Conservation (phyloP, 2,888 invertebrate genomes). For the Drosophila cognata region DNA sequence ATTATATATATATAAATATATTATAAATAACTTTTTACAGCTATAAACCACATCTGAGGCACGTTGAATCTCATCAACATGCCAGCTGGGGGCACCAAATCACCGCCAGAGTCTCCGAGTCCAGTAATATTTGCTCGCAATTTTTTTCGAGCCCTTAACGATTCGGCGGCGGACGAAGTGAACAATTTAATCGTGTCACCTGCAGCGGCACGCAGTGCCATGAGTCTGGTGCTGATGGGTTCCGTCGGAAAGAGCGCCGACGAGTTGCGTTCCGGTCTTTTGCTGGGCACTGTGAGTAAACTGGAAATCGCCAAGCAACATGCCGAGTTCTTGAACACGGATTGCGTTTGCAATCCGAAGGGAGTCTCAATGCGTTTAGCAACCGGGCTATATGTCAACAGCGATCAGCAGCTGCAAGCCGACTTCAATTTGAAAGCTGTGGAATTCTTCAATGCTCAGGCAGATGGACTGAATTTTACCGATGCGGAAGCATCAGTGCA, state of each 20-base stretch:
- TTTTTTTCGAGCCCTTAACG: constrained; percentile 55
- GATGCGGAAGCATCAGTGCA: constrained; percentile 85
- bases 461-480: constrained; percentile 88
- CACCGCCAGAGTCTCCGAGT: constrained; percentile 32
- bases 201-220: constrained; percentile 87
- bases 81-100: constrained; percentile 43
- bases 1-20: neutral
- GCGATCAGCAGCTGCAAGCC: constrained; percentile 86
- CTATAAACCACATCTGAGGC: neutral
- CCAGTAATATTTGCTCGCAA: constrained; percentile 57
- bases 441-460: constrained; percentile 88
- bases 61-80: constrained; percentile 32
- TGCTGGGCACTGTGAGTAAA: constrained; percentile 51
- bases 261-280: constrained; percentile 56
- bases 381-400: constrained; percentile 89
- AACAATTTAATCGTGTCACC: constrained; percentile 57
- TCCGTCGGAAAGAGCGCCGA: constrained; percentile 85
- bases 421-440: constrained; percentile 87
- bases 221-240: constrained; percentile 90
- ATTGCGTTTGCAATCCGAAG: constrained; percentile 53
- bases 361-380: constrained; percentile 86
- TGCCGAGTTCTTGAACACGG: constrained; percentile 48
- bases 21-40: neutral
- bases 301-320: constrained; percentile 60
- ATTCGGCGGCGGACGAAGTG: neutral